phyloP scores from a whole-genome alignment of 1,140 invertebrate species.

The Asobara japonica region DNA sequence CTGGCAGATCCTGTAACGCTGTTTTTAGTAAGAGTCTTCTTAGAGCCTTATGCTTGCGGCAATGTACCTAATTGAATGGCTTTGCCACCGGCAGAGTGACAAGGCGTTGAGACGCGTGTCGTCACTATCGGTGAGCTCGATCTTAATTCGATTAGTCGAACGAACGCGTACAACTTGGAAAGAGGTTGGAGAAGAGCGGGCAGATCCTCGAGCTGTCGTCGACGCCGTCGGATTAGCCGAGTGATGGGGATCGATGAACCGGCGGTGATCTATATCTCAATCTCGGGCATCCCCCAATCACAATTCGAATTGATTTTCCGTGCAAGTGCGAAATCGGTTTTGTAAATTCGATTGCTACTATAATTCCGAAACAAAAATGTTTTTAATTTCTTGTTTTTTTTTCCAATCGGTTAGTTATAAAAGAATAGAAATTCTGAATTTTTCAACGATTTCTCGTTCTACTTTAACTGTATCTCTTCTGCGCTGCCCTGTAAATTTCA shows the following conservation, averaged over 20 bases:
- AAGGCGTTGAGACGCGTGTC: slow-evolving; percentile 43
- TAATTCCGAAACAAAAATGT: no score
- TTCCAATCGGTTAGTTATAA: no score
- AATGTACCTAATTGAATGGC: slow-evolving; percentile 42
- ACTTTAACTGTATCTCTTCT: no score
- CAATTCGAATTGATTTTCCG: no score
- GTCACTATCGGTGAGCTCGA: slow-evolving; percentile 36
- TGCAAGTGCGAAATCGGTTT: no score
- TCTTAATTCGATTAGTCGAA: slow-evolving; percentile 44
- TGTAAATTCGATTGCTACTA: no score
- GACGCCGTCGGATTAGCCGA: slow-evolving; percentile 1
- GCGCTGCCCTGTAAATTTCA: no score
- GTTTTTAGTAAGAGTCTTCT: no score
- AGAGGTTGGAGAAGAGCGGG: not conserved
- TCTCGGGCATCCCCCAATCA: not conserved
- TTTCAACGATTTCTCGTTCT: no score
- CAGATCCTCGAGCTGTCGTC: not conserved
- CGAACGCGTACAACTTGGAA: not conserved
- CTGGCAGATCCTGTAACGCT: no score
- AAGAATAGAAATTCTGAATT: no score
- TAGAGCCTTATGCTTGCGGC: not conserved
- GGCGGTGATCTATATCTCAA: not conserved
- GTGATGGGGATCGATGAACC: not conserved
- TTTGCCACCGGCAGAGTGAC: slow-evolving; percentile 32
- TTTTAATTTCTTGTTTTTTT: no score